Percentiles rank a stretch among this genome's conserved stretches.
These are phyloP conservation scores for Malaclemys terrapin DNA, from an alignment of 2,113 vertebrate species.

Conservation along the genomic window DNA sequence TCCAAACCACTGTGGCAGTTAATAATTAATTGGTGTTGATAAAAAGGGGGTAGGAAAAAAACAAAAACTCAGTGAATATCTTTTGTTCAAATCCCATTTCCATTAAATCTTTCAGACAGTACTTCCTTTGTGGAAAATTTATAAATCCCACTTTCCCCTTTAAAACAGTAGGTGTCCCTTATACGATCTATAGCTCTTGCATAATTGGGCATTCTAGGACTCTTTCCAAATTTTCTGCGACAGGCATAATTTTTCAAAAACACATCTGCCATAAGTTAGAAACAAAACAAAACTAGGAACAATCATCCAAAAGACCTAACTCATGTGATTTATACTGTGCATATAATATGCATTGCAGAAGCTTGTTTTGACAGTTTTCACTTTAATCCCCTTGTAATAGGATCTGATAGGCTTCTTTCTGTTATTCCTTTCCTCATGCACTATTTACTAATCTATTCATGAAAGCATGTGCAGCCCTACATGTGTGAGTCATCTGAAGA, in stretches of 20 bases:
- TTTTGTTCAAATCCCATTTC: constrained; percentile 71
- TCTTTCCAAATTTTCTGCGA: constrained; percentile 77
- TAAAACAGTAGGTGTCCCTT: constrained; percentile 80
- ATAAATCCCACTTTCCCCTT: constrained; percentile 77
- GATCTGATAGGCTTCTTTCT: neutral
- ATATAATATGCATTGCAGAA: constrained; percentile 2
- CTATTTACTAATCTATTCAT: neutral
- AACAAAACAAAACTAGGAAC: constrained; percentile 47
- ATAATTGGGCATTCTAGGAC: constrained; percentile 80
- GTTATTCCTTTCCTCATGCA: neutral
- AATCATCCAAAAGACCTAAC: constrained; percentile 68
- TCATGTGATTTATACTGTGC: constrained; percentile 49
- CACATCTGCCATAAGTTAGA: constrained; percentile 63
- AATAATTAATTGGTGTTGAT: constrained; percentile 80
- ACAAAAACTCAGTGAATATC: constrained; percentile 57
- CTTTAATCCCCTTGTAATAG: constrained; percentile 32
- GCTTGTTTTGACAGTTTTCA: neutral
- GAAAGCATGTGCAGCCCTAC: neutral
- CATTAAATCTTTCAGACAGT: constrained; percentile 80
- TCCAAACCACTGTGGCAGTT: constrained; percentile 62
- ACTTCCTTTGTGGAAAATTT: constrained; percentile 78
- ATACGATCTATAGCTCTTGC: constrained; percentile 76
- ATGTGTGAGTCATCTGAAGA: neutral
- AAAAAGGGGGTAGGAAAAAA: constrained; percentile 73
- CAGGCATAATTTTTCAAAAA: constrained; percentile 78